Evolutionary conservation across 92 coral and sea anemone species (phyloP).

Genomic region (Parazoanthus swiftii): DNA sequence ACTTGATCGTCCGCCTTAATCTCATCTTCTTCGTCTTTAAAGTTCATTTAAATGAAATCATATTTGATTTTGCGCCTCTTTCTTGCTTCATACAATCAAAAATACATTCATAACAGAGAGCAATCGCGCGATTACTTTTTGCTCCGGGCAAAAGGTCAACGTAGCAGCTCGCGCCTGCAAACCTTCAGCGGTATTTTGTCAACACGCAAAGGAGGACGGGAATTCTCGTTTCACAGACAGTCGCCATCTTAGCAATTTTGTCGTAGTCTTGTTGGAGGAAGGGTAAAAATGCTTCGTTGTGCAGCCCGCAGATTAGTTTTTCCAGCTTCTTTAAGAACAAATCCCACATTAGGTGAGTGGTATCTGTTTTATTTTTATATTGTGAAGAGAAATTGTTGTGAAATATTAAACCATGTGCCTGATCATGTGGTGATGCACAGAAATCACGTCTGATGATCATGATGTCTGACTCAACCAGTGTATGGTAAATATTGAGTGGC

Average conservation of each 20-base stretch:
- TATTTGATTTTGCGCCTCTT: background rate
- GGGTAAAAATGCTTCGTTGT: conserved; percentile 72
- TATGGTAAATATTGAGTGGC: too few relatives aligned
- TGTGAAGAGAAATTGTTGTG: background rate
- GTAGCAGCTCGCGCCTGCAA: conserved; percentile 23
- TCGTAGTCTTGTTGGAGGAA: background rate
- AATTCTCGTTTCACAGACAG: conserved; percentile 18
- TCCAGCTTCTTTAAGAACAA: conserved; percentile 61
- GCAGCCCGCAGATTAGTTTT: conserved; percentile 60
- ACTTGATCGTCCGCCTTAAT: conserved; percentile 2
- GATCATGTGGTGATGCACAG: too few relatives aligned
- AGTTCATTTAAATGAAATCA: conserved; percentile 29
- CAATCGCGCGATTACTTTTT: background rate
- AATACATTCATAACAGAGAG: background rate
- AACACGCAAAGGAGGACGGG: conserved; percentile 60
- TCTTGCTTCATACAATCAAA: background rate
- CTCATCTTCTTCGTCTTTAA: conserved; percentile 3
- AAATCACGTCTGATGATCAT: too few relatives aligned
- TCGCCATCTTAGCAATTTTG: conserved; percentile 84
- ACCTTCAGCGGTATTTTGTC: conserved; percentile 1
- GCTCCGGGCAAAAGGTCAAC: background rate
- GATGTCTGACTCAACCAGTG: too few relatives aligned
- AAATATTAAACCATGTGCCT: conserved; percentile 4
- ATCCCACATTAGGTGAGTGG: conserved; percentile 67
- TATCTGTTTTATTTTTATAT: background rate